These are phyloP conservation scores for Epistrophe grossulariae DNA, from an alignment of 2,888 invertebrate genomes.

Conservation along the genomic window DNA sequence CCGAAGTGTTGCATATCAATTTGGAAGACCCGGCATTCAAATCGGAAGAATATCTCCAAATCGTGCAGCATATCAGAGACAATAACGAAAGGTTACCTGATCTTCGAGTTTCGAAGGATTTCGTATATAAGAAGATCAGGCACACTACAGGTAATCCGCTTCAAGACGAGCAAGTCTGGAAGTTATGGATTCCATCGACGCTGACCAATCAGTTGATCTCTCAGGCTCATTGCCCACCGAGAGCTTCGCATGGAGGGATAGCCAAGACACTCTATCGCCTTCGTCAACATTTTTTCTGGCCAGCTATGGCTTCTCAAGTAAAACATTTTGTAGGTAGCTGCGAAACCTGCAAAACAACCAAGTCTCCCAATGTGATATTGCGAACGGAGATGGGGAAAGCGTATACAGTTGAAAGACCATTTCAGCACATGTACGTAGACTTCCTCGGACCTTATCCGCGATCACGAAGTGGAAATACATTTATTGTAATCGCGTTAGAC, in stretches of 20 bases:
- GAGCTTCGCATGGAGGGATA: constrained; percentile 23
- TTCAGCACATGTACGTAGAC: constrained; percentile 46
- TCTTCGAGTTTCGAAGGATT: background rate
- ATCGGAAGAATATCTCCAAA: too few species aligned
- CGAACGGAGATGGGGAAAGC: constrained; percentile 60
- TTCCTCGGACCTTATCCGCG: background rate
- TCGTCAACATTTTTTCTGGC: background rate
- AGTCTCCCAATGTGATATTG: background rate
- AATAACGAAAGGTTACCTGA: too few species aligned
- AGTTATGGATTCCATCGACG: constrained; percentile 7
- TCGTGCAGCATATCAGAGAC: too few species aligned
- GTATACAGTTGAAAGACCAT: constrained; percentile 30
- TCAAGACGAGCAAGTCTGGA: constrained; percentile 3
- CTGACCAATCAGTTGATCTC: background rate
- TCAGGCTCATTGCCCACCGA: constrained; percentile 15
- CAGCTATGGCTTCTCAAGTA: background rate
- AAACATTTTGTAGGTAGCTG: background rate
- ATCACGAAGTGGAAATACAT: background rate
- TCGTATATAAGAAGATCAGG: background rate
- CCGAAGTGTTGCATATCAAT: too few species aligned
- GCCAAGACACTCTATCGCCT: background rate
- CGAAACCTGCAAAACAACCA: background rate
- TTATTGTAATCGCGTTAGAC: constrained; percentile 55
- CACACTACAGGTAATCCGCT: background rate
- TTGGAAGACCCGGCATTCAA: too few species aligned